Evolutionary conservation across 92 coral and sea anemone species (phyloP), one percentile per base, ranked within the genome.

Genomic region (Porites divaricata): DNA sequence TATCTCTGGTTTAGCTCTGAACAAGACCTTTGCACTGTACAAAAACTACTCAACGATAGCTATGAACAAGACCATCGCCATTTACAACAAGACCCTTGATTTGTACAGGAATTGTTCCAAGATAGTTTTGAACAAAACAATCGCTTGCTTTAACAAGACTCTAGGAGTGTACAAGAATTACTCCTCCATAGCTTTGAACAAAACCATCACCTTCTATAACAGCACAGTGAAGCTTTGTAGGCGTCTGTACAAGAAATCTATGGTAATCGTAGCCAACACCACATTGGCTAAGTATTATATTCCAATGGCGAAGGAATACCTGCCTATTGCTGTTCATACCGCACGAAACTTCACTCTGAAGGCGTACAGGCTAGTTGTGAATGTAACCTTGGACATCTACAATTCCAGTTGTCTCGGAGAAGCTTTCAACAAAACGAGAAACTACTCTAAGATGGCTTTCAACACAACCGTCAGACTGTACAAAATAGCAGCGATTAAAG

Each of bases 311-410:
- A 91, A 91, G 69, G 65, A 68, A 83, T 74, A 90, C 20, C 87
- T 61, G 22, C 86, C 88, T 65, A 77, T 88, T 25, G 95, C 88
- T 14, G 23, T 75, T 52, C 73, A 81, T 67, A 28, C 83, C n/a
- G 80, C 92, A 45, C 90, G 93, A 15, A 92, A 83, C 78, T 89
- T 92, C 84, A 88, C 95, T n/a, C 24, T 87, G 5, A 53, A 68
- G 71, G 90, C 89, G 6, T 74, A 83, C 77, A 74, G 70, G 20
- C 53, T 85, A 1, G 92, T 77, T 2, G 83, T 83, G 79, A 88
- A 91, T 67, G 86, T 85, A 63, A 69, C 94, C 2, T 15, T 74
- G 10, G 95, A 94, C 61, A 81, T 94, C 85, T 85, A 85, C 85
- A 92, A 94, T 63, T 94, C 98, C 12, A 74, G 90, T 6, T 79